Evolutionary conservation across 2,797 vertebrate species (phyloP).

Genomic region (Denticeps clupeoides): DNA sequence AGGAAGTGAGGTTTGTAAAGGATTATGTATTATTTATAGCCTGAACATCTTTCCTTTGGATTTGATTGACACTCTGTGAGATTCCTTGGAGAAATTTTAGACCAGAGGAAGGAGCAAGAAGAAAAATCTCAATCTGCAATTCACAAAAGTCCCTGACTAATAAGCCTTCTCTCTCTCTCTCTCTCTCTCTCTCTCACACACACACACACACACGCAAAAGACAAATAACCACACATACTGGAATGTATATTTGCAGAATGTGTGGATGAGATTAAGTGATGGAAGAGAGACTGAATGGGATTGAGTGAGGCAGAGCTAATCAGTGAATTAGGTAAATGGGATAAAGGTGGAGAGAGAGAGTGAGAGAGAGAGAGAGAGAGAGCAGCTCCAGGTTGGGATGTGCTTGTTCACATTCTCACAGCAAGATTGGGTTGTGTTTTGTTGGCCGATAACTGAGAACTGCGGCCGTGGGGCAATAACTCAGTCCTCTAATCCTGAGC

Average conservation of each 20-base stretch:
- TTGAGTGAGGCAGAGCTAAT: no score
- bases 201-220: neutral
- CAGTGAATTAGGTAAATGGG: no score
- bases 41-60: conserved; percentile 28
- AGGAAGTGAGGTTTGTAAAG: conserved; percentile 45
- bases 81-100: conserved; percentile 54
- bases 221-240: neutral
- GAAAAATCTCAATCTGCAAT: conserved; percentile 42
- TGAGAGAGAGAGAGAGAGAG: neutral
- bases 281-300: conserved; percentile 25
- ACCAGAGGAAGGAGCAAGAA: conserved; percentile 14
- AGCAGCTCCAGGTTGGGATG: neutral
- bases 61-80: conserved; percentile 53
- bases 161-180: conserved; percentile 28
- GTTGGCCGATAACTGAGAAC: neutral
- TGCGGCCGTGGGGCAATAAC: conserved; percentile 38
- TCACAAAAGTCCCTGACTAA: conserved; percentile 48
- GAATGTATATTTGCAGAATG: neutral
- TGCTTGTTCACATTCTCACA: neutral
- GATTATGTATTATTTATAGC: conserved; percentile 66
- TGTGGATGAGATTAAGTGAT: conserved; percentile 18
- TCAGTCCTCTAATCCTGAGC: conserved; percentile 46
- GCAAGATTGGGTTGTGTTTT: no score
- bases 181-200: conserved; percentile 7
- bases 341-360: neutral